Evolutionary conservation across 2,888 invertebrate species (phyloP), one percentile per base, ranked within the genome.

Genomic region (Eristalinus sepulchralis): DNA sequence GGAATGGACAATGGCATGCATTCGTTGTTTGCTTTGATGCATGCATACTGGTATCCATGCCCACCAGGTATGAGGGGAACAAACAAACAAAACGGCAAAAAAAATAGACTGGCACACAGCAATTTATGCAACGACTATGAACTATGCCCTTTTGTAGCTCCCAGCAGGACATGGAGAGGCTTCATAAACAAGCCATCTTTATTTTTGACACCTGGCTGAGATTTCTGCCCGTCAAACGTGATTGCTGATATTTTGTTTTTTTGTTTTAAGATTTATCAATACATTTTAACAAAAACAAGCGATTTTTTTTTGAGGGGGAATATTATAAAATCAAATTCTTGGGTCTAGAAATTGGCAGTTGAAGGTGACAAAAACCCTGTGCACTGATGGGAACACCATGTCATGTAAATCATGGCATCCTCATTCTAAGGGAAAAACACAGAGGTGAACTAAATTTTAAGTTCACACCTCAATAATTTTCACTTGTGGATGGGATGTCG

Each of bases 21-120:
- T 60, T 77, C 63, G 63, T 47, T 85, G 68, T 85, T 72, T 83
- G 83, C 53, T 80, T 83, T 77, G 71, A 79, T 20, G 47, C 47
- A 47, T 47, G 47, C 47, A 47, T 17, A 47, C 47, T 17, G 47
- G 17, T 47, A 8, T 47, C 47, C 47, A 47, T 47, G 47, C 47
- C 47, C 47, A 8, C 47, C 2, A 27, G 47, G 47, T n/a, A 47
- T 17, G 17, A 47, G 47, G 47, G 6, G 47, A 8, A 8, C 8
- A 47, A 6, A 47, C n/a, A 47, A 47, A 8, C 13, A 2, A 39
- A 27, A 27, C 27, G 5, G 27, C 27, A 27, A 39, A 17, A 13
- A n/a, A 39, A 39, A 39, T 17, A 39, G 6, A 13, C 1, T 13
- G n/a, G 5, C 17, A 17, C 17, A 47, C 47, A 34, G 8, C 47